Percentiles rank a stretch among this genome's conserved stretches.
Conservation (phyloP, 2,797 vertebrate species). For the Botia kubotai region DNA sequence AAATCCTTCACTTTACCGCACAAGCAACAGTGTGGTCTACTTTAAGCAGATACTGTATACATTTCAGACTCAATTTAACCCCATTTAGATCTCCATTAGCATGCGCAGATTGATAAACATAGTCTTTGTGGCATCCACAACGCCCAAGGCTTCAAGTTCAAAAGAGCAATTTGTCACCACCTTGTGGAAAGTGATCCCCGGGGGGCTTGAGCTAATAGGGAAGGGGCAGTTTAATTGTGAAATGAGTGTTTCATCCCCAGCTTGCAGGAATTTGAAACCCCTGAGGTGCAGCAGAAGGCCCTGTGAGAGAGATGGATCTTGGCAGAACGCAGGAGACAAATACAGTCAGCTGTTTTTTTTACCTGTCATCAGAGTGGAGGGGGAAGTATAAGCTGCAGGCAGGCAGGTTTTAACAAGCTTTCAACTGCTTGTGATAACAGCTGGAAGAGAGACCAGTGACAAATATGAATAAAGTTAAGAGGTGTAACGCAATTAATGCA, state of each 20-base stretch:
- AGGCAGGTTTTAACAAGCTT: constrained; percentile 44
- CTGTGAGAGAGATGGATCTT: constrained; percentile 48
- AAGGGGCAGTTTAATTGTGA: constrained; percentile 69
- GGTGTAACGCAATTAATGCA: not conserved
- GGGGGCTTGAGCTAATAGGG: constrained; percentile 63
- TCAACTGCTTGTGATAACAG: constrained; percentile 29
- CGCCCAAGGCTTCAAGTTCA: constrained; percentile 53
- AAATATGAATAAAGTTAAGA: not conserved
- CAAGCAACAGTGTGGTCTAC: not conserved
- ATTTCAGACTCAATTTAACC: constrained; percentile 6
- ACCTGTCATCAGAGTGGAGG: constrained; percentile 40
- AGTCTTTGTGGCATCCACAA: constrained; percentile 51
- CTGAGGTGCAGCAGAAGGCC: constrained; percentile 57
- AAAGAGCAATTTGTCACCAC: constrained; percentile 72
- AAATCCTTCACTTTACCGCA: too few species aligned
- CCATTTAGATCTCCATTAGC: constrained; percentile 36
- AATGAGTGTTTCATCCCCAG: constrained; percentile 68
- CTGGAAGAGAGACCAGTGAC: constrained; percentile 10
- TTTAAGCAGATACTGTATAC: not conserved
- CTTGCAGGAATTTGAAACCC: constrained; percentile 69
- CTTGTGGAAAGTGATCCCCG: constrained; percentile 56
- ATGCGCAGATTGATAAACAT: constrained; percentile 56
- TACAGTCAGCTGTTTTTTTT: constrained; percentile 50
- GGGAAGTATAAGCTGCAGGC: constrained; percentile 21
- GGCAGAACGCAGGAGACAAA: constrained; percentile 53